A percentile compares a stretch with the other conserved stretches of the same genome.
phyloP scores from a whole-genome alignment of 2,888 invertebrate species.

The Hypselothyrea guttata region DNA sequence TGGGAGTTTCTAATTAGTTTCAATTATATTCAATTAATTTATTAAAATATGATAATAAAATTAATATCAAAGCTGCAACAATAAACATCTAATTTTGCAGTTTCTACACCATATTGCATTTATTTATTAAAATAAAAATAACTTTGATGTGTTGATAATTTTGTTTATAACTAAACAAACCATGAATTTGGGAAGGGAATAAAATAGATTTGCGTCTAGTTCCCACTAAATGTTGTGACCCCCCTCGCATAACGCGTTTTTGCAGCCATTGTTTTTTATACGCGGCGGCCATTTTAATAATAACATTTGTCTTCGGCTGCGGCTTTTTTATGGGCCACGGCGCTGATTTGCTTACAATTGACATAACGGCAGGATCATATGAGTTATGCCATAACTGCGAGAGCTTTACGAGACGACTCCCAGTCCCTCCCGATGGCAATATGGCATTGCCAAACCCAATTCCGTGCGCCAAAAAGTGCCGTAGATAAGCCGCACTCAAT shows the following conservation, averaged over 20 bases:
- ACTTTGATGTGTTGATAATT: no score
- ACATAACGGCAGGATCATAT: conserved; percentile 65
- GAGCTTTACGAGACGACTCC: conserved; percentile 40
- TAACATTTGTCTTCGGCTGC: conserved; percentile 69
- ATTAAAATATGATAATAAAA: no score
- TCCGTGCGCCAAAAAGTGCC: conserved; percentile 12
- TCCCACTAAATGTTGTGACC: background rate
- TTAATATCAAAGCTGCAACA: no score
- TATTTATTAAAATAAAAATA: no score
- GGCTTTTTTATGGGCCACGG: conserved; percentile 53
- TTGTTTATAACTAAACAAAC: no score
- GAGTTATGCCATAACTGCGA: conserved; percentile 64
- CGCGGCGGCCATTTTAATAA: conserved; percentile 65
- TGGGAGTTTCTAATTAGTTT: no score
- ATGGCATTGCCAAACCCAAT: conserved; percentile 1
- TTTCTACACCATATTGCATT: no score
- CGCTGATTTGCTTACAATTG: conserved; percentile 75
- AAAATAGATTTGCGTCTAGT: background rate
- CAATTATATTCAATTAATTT: no score
- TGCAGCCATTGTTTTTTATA: conserved; percentile 49
- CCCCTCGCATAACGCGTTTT: conserved; percentile 38
- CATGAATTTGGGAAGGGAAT: no score
- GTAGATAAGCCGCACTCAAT: conserved; percentile 72
- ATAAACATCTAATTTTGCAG: background rate
- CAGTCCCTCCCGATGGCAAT: background rate